Conservation (phyloP, 2,113 vertebrate genomes). For the Tiliqua scincoides region DNA sequence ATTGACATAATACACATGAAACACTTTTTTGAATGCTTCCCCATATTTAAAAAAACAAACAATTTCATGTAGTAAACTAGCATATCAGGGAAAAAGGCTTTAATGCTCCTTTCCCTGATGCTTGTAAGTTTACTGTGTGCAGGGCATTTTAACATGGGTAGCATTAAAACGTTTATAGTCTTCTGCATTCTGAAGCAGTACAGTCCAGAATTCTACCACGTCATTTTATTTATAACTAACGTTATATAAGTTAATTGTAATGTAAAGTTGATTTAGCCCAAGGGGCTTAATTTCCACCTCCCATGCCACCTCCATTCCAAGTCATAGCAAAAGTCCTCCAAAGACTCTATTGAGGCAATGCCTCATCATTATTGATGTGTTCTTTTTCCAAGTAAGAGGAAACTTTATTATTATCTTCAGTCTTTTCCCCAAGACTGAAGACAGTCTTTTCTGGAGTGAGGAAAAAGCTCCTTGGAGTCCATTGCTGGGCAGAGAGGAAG, state of each 20-base stretch:
- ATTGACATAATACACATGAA: too few species aligned
- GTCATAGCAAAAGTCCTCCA: neutral
- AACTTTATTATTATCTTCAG: neutral
- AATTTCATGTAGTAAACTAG: neutral
- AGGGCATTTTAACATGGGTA: neutral
- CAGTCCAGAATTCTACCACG: neutral
- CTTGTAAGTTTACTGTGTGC: neutral
- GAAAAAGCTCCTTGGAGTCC: accelerated
- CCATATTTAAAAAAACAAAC: too few species aligned
- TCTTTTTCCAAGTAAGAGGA: neutral
- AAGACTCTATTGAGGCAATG: neutral
- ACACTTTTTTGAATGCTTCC: neutral
- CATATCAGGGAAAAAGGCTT: neutral
- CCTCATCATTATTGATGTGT: neutral
- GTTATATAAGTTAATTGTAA: neutral
- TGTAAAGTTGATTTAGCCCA: neutral
- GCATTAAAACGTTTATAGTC: neutral
- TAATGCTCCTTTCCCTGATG: neutral
- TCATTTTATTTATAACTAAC: neutral
- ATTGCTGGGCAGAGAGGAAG: neutral
- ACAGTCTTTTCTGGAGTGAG: neutral
- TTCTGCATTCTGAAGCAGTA: neutral
- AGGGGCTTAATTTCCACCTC: neutral
- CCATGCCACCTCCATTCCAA: neutral
- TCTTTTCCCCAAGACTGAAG: too few species aligned